Evolutionary conservation across 2,113 vertebrate genomes (phyloP), one percentile per base, ranked within the genome.

Genomic region (Psephotus haematonotus): DNA sequence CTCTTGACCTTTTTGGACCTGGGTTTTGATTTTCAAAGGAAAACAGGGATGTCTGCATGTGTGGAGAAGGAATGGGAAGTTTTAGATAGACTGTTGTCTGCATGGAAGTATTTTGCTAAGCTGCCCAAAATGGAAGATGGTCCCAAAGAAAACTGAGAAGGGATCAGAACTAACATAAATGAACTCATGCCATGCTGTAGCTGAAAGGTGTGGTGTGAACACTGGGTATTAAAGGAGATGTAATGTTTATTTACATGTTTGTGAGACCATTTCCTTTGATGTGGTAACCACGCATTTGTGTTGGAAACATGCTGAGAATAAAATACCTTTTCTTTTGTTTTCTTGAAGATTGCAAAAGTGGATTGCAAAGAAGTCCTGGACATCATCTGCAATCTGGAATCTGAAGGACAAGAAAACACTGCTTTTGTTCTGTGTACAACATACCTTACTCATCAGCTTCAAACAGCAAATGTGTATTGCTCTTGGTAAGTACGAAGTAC

Each of bases 391-490:
- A 99, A 98, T 94, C 95, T 99, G 97, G 99, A 99, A 94, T 98
- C 98, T 3, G 99, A 99, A 89, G 99, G 99, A n/a, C 99, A 99
- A 95, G 99, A 99, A 96, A 99, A 98, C 37, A 99, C 99, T 57
- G 99, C 99, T 10, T 99, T 99, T 97, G 98, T 99, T 96, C 98
- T 99, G 93, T 99, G 99, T 97, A 99, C 99, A 62, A 99, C 99
- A 0, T 99, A 99, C 89, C 98, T 99, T 93, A 99, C 99, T 50
- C 99, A 99, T 95, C 99, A 99, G 94, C 99, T 99, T 65, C 99
- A 99, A 95, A 99, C 99, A 94, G 99, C 98, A 97, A 99, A 95
- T 90, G 98, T 99, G 15, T 99, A 99, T 97, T 99, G 98, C 92
- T 99, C 99, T 88, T 99, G 99, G 99, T 99, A 97, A 98, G 98